Evolutionary conservation across 2,113 vertebrate species (phyloP), one percentile per base, ranked within the genome.

Genomic region (Pandion haliaetus): DNA sequence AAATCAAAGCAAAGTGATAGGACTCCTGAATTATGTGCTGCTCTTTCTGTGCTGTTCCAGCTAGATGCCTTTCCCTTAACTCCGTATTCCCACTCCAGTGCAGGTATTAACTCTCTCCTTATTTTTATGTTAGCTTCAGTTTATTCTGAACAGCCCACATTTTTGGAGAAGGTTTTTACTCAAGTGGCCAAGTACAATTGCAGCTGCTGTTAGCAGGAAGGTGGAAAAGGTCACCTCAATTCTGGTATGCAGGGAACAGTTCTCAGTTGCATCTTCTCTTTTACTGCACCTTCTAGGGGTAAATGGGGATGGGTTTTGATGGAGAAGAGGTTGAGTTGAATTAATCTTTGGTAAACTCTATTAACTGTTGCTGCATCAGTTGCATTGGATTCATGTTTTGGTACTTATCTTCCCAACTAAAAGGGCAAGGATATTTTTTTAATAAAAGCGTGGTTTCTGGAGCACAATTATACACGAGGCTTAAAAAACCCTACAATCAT

Each of bases 401-500:
- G 80, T 59, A 67, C 58, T 66, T 73, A n/a, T 23, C 82, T 82
- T 82, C 55, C 67, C 34, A 69, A 38, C 77, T 76, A 52, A 92
- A 95, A 95, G 62, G 57, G 10, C 66, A 90, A 49, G 26, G 82
- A 72, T 63, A 63, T 84, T 95, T 92, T 96, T 90, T 91, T 87
- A 88, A 95, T 84, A 96, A 94, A 96, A 96, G 32, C 58, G 85
- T 77, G 20, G 73, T 44, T 96, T 93, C 83, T 92, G 42, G 54
- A 91, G 79, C 52, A 87, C 50, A 59, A 26, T 77, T 95, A 79
- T 50, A 71, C 76, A 65, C 0, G 9, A 93, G 76, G 45, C 66
- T 95, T 83, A 23, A 90, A 90, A 87, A 54, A 1, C 40, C 77
- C 40, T 59, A 63, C 80, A 95, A 57, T 74, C 58, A 7, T 49